phyloP scores from a whole-genome alignment of 2,113 vertebrate species.

The Tapirus terrestris region DNA sequence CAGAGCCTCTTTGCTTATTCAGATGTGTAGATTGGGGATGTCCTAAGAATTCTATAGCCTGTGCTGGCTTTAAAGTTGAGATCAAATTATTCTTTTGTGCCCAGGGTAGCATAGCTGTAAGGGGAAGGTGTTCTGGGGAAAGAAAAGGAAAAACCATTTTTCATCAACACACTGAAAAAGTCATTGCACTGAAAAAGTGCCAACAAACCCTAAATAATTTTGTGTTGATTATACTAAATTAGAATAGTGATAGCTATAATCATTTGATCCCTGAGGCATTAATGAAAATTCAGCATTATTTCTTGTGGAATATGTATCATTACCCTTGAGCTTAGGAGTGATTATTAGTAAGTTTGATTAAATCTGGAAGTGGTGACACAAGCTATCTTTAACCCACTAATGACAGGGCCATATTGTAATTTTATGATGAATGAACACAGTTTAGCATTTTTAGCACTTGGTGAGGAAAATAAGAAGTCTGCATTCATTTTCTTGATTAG shows the following conservation, averaged over 20 bases:
- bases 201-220: slow-evolving; percentile 72
- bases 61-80: neutral
- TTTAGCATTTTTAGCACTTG: slow-evolving; percentile 79
- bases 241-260: slow-evolving; percentile 76
- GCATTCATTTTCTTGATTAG: slow-evolving; percentile 80
- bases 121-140: neutral
- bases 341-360: slow-evolving; percentile 81
- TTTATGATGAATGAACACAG: slow-evolving; percentile 79
- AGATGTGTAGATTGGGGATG: neutral
- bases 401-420: slow-evolving; percentile 80
- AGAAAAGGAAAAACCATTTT: neutral
- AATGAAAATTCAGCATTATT: slow-evolving; percentile 79
- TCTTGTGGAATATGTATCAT: slow-evolving; percentile 75
- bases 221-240: slow-evolving; percentile 76
- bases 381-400: slow-evolving; percentile 80
- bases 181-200: slow-evolving; percentile 51
- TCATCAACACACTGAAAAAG: slow-evolving; percentile 8
- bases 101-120: neutral
- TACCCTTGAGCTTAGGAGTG: slow-evolving; percentile 67
- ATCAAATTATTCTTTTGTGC: neutral
- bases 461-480: slow-evolving; percentile 66
- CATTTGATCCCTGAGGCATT: slow-evolving; percentile 75
- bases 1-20: neutral
- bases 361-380: slow-evolving; percentile 74
- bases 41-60: neutral